Base-by-base conservation (phyloP, 2,888 invertebrate species). In the Catotricha subobsoleta region DNA sequence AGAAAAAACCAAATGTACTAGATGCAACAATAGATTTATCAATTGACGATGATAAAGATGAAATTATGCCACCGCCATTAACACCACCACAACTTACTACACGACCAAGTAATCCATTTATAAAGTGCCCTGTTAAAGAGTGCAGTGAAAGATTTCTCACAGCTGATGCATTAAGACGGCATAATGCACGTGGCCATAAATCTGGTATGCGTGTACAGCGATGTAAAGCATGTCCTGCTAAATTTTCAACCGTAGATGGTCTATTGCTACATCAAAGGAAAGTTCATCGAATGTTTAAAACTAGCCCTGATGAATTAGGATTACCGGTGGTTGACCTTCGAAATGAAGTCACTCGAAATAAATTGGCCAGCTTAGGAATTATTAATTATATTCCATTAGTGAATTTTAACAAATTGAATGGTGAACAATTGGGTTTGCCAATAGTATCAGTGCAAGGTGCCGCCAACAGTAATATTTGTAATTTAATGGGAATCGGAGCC, bases 321-420 rank as follows among this genome's bases (percentile, higher is more conserved):
- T 60, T 81, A 49, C 82, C 81, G 0, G 71, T 81, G 1, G 74
- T 81, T 0, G 80, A 81, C 52, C 55, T 81, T 20, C 74, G 76
- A 36, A 74, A 76, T 44, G 74, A 76, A 9, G 73, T 74, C 12
- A 71, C 74, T 19, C 58, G 79, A 39, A 69, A 70, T 49, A 68
- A 75, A 48, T 62, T 81, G 10, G 67, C 71, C 46, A 68, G 60
- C 52, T 62, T 80, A 51, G 81, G 81, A 31, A 77, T 81, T 46
- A 72, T 73, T 52, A 77, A 75, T 61, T 80, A 75, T 58, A 80
- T 82, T 50, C 80, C 81, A 1, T 54, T 81, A 45, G 75, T 76
- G 2, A 74, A 74, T 48, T 62, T 72, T 18, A 72, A 72, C 44
- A 70, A 69, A 45, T 50, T 51, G 12, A 61, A 67, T 0, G 70